These are phyloP conservation scores for Manduca sexta DNA, from an alignment of 1,140 invertebrate genomes.

Conservation along the genomic window DNA sequence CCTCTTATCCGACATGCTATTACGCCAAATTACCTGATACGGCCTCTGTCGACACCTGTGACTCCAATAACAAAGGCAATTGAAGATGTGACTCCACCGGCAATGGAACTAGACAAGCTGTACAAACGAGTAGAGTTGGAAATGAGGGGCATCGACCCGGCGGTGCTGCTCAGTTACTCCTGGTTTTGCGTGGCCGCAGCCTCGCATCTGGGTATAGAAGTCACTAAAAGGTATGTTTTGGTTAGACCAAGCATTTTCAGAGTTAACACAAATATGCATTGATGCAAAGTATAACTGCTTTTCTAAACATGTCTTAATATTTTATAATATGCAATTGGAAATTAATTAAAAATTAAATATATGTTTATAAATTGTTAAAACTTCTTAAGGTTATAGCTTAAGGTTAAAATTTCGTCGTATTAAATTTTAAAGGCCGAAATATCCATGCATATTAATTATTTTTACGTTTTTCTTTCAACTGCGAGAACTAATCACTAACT, in stretches of 20 bases:
- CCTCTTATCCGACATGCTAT: slow-evolving; percentile 27
- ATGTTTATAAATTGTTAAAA: no score
- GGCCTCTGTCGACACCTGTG: slow-evolving; percentile 28
- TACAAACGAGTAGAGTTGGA: slow-evolving; percentile 91
- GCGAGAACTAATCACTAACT: no score
- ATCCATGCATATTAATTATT: no score
- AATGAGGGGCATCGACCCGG: slow-evolving; percentile 88
- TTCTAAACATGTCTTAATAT: no score
- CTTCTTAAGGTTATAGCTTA: no score
- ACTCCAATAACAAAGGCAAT: slow-evolving; percentile 28
- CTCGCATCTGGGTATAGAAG: slow-evolving; percentile 83
- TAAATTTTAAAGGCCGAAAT: no score
- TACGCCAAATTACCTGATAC: slow-evolving; percentile 18
- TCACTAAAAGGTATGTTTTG: slow-evolving; percentile 79
- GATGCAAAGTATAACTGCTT: no score
- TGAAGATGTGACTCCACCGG: slow-evolving; percentile 20
- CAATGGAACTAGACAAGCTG: slow-evolving; percentile 80
- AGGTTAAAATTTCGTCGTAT: no score
- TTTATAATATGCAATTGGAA: no score
- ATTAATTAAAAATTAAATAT: no score
- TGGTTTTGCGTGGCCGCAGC: slow-evolving; percentile 88
- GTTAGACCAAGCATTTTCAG: background rate
- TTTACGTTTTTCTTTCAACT: no score
- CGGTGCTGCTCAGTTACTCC: slow-evolving; percentile 90
- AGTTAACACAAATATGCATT: no score